A percentile compares a stretch with the other conserved stretches of the same genome.
Evolutionary conservation across 2,113 vertebrate species (phyloP).

Genomic region (Baryphthengus martii): DNA sequence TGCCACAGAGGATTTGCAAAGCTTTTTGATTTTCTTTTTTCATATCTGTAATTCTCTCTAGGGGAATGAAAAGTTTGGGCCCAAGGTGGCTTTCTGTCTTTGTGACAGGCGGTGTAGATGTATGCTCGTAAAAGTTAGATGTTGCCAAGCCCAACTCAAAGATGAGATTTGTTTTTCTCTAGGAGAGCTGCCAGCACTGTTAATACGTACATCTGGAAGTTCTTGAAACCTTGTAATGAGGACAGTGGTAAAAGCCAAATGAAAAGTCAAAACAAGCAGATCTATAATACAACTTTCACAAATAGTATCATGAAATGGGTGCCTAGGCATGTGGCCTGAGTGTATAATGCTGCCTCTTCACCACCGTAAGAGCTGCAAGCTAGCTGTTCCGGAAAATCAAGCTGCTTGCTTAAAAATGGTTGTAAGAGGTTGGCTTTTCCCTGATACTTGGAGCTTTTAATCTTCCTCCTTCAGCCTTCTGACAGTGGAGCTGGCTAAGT

Average conservation of each 20-base stretch:
- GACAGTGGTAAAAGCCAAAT: not conserved
- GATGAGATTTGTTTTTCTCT: not conserved
- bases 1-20: constrained; percentile 3
- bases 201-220: not conserved
- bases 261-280: not conserved
- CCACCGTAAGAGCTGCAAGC: rapidly evolving
- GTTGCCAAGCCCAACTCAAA: not conserved
- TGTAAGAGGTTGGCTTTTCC: not conserved
- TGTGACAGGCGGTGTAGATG: not conserved
- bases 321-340: not conserved
- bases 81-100: not conserved
- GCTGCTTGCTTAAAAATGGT: not conserved
- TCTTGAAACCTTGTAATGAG: not conserved
- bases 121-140: not conserved
- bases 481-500: rapidly evolving
- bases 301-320: not conserved
- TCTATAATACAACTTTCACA: not conserved
- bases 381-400: not conserved
- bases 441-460: not conserved
- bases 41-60: not conserved
- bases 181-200: not conserved
- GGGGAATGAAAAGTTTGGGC: not conserved
- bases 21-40: not conserved
- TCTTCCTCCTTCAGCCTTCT: not conserved
- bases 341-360: not conserved